Percentiles rank a stretch among this genome's conserved stretches.
Evolutionary conservation across 2,797 vertebrate species (phyloP).

Genomic region (Natrix natrix): DNA sequence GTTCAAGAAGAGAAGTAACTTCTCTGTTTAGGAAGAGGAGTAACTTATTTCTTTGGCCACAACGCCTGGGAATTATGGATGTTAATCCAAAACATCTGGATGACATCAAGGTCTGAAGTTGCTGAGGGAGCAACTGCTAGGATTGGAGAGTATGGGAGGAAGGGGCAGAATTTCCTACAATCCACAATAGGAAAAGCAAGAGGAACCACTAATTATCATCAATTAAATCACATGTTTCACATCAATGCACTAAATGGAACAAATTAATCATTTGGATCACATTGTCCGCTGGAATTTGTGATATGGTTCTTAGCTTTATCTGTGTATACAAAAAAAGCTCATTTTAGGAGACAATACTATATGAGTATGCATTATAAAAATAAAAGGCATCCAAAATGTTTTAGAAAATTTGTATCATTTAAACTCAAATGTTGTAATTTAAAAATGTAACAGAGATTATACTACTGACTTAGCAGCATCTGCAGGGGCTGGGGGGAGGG

Average conservation of each 20-base stretch:
- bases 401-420: background rate
- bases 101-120: background rate
- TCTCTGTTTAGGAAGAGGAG: background rate
- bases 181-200: too few relatives aligned
- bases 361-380: background rate
- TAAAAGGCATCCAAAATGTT: background rate
- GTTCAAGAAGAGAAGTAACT: too few relatives aligned
- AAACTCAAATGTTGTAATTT: background rate
- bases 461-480: background rate
- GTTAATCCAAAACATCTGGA: background rate
- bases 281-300: background rate
- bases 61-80: background rate
- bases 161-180: background rate
- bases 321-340: background rate
- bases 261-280: background rate
- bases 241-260: background rate
- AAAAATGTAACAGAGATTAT: background rate
- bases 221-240: background rate
- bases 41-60: background rate
- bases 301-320: background rate
- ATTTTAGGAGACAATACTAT: background rate
- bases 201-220: background rate
- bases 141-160: background rate
- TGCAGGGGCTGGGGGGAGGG: background rate
- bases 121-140: background rate